Base-by-base conservation (phyloP, 30 jellyfish, hydroid and myxozoan genomes). In the Turritopsis dohrnii region DNA sequence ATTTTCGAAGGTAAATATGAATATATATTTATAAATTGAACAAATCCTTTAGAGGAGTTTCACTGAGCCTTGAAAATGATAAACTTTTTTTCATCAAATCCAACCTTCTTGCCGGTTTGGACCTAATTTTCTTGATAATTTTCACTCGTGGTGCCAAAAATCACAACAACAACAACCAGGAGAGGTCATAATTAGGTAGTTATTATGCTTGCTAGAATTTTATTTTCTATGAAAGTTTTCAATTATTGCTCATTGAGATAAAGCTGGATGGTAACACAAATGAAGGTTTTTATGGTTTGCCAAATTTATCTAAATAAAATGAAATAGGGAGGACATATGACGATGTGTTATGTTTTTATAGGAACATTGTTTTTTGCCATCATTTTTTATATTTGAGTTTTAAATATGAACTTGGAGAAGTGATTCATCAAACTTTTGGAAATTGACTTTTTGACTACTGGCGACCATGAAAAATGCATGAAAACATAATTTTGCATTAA, bases 1-100 rank as follows among this genome's bases (percentile, higher is more conserved):
- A 69, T 69, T 69, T 69, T 69, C 30, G 31, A 69, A 69, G 77
- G 77, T 69, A 69, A 69, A 69, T 69, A 69, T 27, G 30, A 69
- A 69, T 69, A 7, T 69, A 27, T 69, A 41, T n/a, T n/a, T 41
- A 41, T 41, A 41, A 41, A 3, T 41, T 41, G 60, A 41, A 41
- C 60, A 41, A 3, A 13, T 41, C 60, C 60, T 41, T 41, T 5
- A 41, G 60, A 13, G 5, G 60, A 13, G 9, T 41, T 41, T 41
- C 9, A 41, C 60, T 41, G 13, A 41, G 60, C 60, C 60, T 41
- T 13, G 60, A 41, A 5, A 41, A 41, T 41, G 13, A 13, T 41
- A 41, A 41, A 41, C 13, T n/a, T n/a, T 41, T 41, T 41, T 41
- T 41, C 60, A 41, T 41, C 60, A 41, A 41, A 41, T 41, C 60